Conservation (phyloP, 2,113 vertebrate species). For the Notiomystis cincta region DNA sequence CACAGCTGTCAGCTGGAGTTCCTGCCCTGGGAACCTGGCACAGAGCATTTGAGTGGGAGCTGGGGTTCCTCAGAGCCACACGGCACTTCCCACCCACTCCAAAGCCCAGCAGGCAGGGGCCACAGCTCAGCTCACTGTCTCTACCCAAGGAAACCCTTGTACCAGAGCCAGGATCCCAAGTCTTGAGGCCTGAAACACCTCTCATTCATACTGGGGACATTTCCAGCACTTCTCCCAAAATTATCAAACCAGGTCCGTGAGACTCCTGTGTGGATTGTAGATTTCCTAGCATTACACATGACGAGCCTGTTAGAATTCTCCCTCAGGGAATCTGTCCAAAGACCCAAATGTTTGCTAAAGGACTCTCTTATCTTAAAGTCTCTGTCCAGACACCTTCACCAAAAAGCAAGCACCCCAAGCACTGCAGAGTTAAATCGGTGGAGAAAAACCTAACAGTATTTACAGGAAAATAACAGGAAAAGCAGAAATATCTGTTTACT, state of each 20-base stretch:
- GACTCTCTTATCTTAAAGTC: not conserved
- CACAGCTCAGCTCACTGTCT: not conserved
- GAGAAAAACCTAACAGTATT: not conserved
- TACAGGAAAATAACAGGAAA: not conserved
- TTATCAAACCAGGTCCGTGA: not conserved
- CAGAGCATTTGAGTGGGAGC: fast-evolving
- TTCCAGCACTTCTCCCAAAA: not conserved
- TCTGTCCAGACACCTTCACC: not conserved
- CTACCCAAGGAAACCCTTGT: not conserved
- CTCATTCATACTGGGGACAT: fast-evolving
- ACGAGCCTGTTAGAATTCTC: not conserved
- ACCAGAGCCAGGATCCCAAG: not conserved
- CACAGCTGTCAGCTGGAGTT: not conserved
- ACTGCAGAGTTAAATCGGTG: not conserved
- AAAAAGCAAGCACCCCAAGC: not conserved
- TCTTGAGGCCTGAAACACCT: not conserved
- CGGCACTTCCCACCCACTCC: not conserved
- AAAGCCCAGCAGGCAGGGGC: not conserved
- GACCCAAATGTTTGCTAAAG: not conserved
- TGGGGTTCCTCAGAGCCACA: not conserved
- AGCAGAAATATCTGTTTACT: not conserved
- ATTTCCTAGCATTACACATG: not conserved
- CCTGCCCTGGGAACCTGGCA: not conserved
- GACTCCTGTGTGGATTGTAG: not conserved
- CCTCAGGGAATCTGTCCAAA: not conserved